Evolutionary conservation across 2,113 vertebrate genomes (phyloP).

Genomic region (Cyprinodon variegatus): DNA sequence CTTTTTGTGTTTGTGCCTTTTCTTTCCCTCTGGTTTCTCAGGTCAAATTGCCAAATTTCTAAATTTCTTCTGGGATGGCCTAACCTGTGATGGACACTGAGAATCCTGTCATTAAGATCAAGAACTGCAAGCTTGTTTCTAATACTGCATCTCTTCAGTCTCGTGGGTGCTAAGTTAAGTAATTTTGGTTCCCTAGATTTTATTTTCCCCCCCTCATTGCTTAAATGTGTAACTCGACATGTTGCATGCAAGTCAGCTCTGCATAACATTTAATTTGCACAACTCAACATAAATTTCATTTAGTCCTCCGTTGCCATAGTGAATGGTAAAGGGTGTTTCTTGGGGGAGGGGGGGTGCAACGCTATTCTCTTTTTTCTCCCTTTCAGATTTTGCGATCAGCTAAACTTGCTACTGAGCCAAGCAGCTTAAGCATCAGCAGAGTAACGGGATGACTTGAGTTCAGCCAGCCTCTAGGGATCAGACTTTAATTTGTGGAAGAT

Average conservation of each 20-base stretch:
- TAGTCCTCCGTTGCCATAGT: constrained; percentile 58
- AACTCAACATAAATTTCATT: constrained; percentile 52
- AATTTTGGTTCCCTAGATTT: constrained; percentile 73
- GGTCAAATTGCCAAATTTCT: constrained; percentile 70
- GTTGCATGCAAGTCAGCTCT: constrained; percentile 79
- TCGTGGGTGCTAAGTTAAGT: constrained; percentile 83
- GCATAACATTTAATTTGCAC: constrained; percentile 68
- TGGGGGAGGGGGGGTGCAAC: constrained; percentile 56
- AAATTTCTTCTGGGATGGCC: constrained; percentile 72
- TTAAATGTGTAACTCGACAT: constrained; percentile 70
- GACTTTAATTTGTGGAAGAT: constrained; percentile 27
- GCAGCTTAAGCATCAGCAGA: constrained; percentile 47
- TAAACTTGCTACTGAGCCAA: constrained; percentile 63
- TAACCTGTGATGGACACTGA: constrained; percentile 81
- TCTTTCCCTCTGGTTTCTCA: constrained; percentile 76
- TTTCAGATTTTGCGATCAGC: constrained; percentile 75
- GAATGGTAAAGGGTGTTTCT: constrained; percentile 32
- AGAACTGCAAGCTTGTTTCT: constrained; percentile 80
- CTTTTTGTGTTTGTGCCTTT: constrained; percentile 68
- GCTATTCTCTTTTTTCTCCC: constrained; percentile 70
- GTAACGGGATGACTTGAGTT: constrained; percentile 63
- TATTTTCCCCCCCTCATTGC: constrained; percentile 55
- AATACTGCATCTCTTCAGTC: constrained; percentile 79
- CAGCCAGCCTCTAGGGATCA: constrained; percentile 50
- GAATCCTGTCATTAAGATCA: constrained; percentile 80